Conservation (phyloP, 2,888 invertebrate genomes). For the Drosophila borborema region DNA sequence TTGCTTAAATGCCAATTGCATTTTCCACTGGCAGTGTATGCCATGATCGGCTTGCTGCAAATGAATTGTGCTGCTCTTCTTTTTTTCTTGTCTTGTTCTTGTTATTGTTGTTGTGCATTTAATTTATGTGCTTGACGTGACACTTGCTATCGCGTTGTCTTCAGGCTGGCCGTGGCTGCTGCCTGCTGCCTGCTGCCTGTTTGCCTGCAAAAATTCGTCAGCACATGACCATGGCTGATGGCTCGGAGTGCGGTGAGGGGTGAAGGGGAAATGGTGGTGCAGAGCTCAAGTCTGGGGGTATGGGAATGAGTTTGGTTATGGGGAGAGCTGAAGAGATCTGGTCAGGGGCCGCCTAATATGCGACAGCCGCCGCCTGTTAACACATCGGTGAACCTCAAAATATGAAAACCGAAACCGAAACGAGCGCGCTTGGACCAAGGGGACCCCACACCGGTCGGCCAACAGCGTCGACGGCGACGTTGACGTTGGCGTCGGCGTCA, state of each 20-base stretch:
- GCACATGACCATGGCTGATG: conserved; percentile 33
- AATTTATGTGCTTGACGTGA: conserved; percentile 83
- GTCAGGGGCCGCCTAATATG: conserved; percentile 68
- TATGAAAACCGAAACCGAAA: conserved; percentile 75
- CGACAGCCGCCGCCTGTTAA: conserved; percentile 80
- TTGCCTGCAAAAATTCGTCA: conserved; percentile 56
- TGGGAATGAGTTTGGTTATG: conserved; percentile 4
- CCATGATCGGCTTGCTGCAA: conserved; percentile 3
- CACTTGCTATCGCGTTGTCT: conserved; percentile 78
- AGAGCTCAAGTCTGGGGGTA: neutral
- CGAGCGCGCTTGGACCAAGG: conserved; percentile 48
- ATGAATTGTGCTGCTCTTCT: conserved; percentile 1
- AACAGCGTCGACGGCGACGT: neutral
- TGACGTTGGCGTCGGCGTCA: conserved; percentile 13
- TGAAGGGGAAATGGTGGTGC: neutral
- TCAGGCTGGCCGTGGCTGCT: conserved; percentile 27
- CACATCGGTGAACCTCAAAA: conserved; percentile 79
- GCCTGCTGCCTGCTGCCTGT: conserved; percentile 35
- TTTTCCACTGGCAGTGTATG: conserved; percentile 10
- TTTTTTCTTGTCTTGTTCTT: conserved; percentile 22
- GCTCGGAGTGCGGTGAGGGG: neutral
- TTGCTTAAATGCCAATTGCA: neutral
- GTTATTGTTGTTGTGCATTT: conserved; percentile 59
- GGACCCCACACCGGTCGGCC: conserved; percentile 60
- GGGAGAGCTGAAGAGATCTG: conserved; percentile 29